Conservation (phyloP, 2,113 vertebrate species). For the Microtus richardsoni region DNA sequence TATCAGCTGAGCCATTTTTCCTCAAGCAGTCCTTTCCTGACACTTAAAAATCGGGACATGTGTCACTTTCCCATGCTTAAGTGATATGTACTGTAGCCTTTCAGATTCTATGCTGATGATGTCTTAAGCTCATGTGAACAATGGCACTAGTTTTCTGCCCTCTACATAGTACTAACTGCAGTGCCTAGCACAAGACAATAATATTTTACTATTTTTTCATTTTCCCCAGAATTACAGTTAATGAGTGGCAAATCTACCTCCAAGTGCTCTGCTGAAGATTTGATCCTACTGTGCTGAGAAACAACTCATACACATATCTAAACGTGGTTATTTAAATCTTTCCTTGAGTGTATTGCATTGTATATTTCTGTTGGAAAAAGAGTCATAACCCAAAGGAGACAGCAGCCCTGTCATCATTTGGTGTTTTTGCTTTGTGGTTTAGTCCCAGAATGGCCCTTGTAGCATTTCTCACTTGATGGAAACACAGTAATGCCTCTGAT, state of each 20-base stretch:
- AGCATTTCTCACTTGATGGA: constrained; percentile 23
- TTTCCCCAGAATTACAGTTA: not conserved
- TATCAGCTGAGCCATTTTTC: not conserved
- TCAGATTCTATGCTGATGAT: not conserved
- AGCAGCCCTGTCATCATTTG: not conserved
- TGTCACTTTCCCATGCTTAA: not conserved
- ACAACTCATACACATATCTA: not conserved
- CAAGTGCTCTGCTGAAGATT: not conserved
- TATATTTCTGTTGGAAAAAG: constrained; percentile 37
- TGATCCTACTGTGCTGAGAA: constrained; percentile 35
- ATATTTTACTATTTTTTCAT: not conserved
- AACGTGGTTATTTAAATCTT: constrained; percentile 3
- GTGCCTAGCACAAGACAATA: not conserved
- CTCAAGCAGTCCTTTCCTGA: not conserved
- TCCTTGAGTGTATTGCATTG: constrained; percentile 2
- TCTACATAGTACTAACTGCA: not conserved
- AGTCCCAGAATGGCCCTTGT: not conserved
- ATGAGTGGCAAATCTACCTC: not conserved
- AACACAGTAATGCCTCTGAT: not conserved
- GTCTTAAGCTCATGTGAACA: not conserved
- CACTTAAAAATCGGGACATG: not conserved
- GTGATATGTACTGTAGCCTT: not conserved
- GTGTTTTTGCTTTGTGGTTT: constrained; percentile 6
- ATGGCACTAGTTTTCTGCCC: not conserved
- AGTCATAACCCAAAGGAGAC: constrained; percentile 11